Evolutionary conservation across 2,113 vertebrate species (phyloP), one percentile per base, ranked within the genome.

Genomic region (Phyllostomus hastatus): DNA sequence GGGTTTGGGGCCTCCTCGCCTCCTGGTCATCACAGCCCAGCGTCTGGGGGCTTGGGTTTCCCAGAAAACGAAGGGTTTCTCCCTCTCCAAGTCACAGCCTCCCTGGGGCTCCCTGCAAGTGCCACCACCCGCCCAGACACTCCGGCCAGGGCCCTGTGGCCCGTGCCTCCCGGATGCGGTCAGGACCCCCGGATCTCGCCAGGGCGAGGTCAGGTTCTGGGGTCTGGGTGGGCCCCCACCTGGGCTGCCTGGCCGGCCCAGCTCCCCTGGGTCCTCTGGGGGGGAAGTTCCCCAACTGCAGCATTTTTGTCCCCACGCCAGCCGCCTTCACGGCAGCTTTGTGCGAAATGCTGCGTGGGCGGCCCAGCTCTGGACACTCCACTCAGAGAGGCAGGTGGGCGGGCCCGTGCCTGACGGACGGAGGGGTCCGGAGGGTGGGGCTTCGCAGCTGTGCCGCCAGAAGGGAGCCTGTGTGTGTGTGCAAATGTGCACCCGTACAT

Each of bases 1-100:
- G 6, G 3, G 10, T 24, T 1, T 0, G 3, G 28, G 2, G 9
- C 11, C 24, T 28, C 46, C 17, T 22, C 26, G 43, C 9, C 10
- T 43, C 16, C 1, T 17, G 35, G 43, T 78, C 57, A 54, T 54
- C 52, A 20, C 19, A 54, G 52, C 52, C 19, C 52, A 20, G 7
- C 24, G 57, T 59, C 19, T 59, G 57, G 57, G 57, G 57, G 26
- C 22, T 59, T 26, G 24, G 57, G 57, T 59, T 59, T 26, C 57
- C 57, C 24, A 59, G 22, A 26, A 59, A 59, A 26, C 57, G 24
- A 59, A 26, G 57, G 54, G 52, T 54, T 7, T 43, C 48, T 24
- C 46, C 16, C 73, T 38, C 41, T 7, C 75, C 5, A 12, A 31
- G 10, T 46, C 76, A 14, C 22, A 46, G 35, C 24, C 17, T 2